Conservation (phyloP, 2,113 vertebrate species). For the Garra rufa region DNA sequence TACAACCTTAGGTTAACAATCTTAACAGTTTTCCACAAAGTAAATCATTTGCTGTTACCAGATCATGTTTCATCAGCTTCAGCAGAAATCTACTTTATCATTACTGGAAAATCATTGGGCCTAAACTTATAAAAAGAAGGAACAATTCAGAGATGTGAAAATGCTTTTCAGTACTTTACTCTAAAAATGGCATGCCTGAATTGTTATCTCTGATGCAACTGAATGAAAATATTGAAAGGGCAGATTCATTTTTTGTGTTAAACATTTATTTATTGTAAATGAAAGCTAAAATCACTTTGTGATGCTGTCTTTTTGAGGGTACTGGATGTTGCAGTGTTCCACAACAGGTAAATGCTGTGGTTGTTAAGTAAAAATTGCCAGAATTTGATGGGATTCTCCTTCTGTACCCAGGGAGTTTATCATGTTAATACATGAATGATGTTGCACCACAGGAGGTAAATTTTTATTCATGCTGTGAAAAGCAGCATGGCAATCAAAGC, state of each 20-base stretch:
- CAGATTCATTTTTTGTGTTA: not conserved
- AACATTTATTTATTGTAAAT: not conserved
- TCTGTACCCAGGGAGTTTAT: not conserved
- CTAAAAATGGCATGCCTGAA: not conserved
- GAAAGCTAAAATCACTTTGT: not conserved
- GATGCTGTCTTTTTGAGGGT: not conserved
- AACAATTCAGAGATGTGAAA: not conserved
- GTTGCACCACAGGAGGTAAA: not conserved
- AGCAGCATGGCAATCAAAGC: not conserved
- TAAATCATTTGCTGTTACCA: conserved; percentile 2
- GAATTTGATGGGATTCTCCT: not conserved
- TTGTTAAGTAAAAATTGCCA: not conserved
- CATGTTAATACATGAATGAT: conserved; percentile 8
- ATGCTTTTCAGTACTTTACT: not conserved
- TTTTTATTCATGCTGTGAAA: conserved; percentile 13
- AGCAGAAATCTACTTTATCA: not conserved
- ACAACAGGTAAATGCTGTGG: not conserved
- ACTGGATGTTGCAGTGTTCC: not conserved
- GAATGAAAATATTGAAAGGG: not conserved
- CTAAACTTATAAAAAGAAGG: not conserved
- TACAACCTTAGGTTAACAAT: not conserved
- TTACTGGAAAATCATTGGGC: not conserved
- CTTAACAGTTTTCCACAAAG: not conserved
- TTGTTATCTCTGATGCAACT: not conserved
- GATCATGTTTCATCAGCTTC: not conserved